Evolutionary conservation across 2,113 vertebrate genomes (phyloP).

Genomic region (Macquaria australasica): DNA sequence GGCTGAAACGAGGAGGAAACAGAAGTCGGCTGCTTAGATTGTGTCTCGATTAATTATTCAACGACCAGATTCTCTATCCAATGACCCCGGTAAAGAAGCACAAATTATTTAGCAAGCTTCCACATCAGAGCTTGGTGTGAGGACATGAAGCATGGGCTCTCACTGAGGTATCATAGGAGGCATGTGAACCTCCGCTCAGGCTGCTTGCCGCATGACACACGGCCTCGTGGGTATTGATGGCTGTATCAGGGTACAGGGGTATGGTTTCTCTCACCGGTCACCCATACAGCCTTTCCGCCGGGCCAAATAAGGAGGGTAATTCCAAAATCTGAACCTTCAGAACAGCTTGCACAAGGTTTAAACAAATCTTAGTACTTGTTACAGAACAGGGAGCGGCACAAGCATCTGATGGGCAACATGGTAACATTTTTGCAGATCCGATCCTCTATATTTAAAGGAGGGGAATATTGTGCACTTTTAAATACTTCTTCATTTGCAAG

Average conservation of each 20-base stretch:
- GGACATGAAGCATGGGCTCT: constrained; percentile 74
- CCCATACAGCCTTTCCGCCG: constrained; percentile 50
- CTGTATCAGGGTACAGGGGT: constrained; percentile 76
- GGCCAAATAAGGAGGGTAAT: constrained; percentile 52
- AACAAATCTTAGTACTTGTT: neutral
- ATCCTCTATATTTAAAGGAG: neutral
- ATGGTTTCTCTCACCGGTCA: constrained; percentile 67
- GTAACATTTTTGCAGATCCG: neutral
- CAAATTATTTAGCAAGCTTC: constrained; percentile 87
- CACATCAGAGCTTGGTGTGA: constrained; percentile 79
- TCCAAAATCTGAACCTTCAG: constrained; percentile 39
- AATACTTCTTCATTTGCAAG: neutral
- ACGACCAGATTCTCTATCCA: constrained; percentile 82
- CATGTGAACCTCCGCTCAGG: constrained; percentile 61
- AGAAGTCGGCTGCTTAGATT: constrained; percentile 84
- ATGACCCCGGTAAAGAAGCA: constrained; percentile 86
- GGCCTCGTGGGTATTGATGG: constrained; percentile 81
- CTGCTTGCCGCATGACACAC: constrained; percentile 62
- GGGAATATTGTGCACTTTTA: neutral
- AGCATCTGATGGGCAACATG: neutral
- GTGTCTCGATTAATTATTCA: constrained; percentile 87
- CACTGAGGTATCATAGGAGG: constrained; percentile 72
- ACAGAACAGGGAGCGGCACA: neutral
- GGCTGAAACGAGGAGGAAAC: constrained; percentile 80
- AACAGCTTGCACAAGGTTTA: constrained; percentile 13